phyloP scores from a whole-genome alignment of 2,797 vertebrate species.

The Schizothorax lantsangensis region DNA sequence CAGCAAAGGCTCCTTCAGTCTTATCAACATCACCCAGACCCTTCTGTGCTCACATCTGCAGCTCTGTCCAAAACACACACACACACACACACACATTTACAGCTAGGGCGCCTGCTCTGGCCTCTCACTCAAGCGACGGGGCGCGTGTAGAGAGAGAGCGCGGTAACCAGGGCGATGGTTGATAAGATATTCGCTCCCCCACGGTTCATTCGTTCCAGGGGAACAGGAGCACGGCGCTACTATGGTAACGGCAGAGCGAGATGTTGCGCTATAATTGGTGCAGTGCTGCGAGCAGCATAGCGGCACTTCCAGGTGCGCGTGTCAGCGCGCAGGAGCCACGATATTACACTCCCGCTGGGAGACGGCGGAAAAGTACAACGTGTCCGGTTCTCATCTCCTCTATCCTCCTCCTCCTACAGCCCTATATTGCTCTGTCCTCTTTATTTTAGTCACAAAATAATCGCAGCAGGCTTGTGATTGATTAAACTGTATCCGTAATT shows the following conservation, averaged over 20 bases:
- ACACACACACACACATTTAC: conserved; percentile 52
- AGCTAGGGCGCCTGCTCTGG: conserved; percentile 58
- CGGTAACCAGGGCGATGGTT: conserved; percentile 85
- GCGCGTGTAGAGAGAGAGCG: conserved; percentile 58
- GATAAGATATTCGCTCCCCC: conserved; percentile 89
- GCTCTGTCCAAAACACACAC: conserved; percentile 60
- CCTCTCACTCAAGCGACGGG: conserved; percentile 62
- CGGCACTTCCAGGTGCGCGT: conserved; percentile 82
- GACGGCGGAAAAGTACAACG: conserved; percentile 69
- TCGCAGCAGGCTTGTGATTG: background rate
- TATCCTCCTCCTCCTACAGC: background rate
- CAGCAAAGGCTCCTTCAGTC: conserved; percentile 78
- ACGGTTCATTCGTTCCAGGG: conserved; percentile 84
- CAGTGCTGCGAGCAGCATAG: conserved; percentile 75
- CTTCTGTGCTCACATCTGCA: conserved; percentile 58
- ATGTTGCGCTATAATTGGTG: conserved; percentile 89
- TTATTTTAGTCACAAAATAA: background rate
- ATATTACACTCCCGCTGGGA: conserved; percentile 63
- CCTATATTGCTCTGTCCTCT: background rate
- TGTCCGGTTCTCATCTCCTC: conserved; percentile 61
- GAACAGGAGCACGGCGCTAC: conserved; percentile 86
- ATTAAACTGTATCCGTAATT: background rate
- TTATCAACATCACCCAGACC: conserved; percentile 80
- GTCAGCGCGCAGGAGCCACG: conserved; percentile 71
- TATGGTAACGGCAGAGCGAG: conserved; percentile 91